phyloP scores from a whole-genome alignment of 53 echinoderm and acorn worm genomes.

The Henricia sp. region DNA sequence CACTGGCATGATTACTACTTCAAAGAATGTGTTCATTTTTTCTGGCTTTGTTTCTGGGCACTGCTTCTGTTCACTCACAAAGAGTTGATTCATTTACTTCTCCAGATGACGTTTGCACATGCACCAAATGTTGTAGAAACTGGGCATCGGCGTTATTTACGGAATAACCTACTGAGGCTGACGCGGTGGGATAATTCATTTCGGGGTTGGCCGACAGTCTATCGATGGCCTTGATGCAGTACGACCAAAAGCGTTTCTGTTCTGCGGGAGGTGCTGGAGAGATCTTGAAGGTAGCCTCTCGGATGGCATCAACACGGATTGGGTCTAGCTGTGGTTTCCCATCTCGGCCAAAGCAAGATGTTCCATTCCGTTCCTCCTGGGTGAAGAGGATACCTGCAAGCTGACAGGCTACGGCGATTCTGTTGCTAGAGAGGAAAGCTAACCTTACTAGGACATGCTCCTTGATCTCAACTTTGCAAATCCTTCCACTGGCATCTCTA shows the following conservation, averaged over 20 bases:
- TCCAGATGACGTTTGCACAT: not conserved
- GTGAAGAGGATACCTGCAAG: conserved; percentile 38
- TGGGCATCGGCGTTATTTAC: not conserved
- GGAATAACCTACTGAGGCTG: not conserved
- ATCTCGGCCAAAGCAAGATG: conserved; percentile 22
- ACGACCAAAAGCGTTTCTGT: conserved; percentile 42
- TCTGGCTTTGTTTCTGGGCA: not conserved
- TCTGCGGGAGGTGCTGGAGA: conserved; percentile 29
- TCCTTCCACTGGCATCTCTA: conserved; percentile 6
- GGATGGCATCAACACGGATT: conserved; percentile 22
- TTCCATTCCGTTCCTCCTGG: conserved; percentile 4
- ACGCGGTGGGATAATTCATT: conserved; percentile 8
- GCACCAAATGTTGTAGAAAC: not conserved
- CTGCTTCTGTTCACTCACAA: not conserved
- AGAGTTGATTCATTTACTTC: not conserved
- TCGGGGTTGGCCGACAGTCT: conserved; percentile 35
- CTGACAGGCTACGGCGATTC: conserved; percentile 35
- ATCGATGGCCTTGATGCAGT: conserved; percentile 45
- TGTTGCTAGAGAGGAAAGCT: conserved; percentile 24
- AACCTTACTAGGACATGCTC: conserved; percentile 6
- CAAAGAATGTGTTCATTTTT: too few species aligned
- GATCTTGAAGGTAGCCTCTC: conserved; percentile 34
- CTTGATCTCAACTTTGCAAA: conserved; percentile 37
- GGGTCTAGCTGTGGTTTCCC: conserved; percentile 36
- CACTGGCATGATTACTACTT: too few species aligned